Conservation (phyloP, 2,113 vertebrate species). For the Cinclus cinclus region DNA sequence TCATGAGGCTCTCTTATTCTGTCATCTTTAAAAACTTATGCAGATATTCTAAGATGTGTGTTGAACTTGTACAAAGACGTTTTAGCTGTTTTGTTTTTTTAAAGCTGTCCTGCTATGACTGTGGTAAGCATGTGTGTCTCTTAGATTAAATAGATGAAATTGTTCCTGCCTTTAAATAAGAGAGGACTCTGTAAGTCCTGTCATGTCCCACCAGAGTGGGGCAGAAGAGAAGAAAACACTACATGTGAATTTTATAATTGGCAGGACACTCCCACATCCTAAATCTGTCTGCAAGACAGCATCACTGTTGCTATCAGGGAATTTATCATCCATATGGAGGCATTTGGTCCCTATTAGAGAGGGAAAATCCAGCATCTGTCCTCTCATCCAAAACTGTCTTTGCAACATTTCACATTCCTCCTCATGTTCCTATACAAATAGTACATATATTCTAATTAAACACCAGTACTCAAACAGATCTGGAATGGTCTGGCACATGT, state of each 20-base stretch:
- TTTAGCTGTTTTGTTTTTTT: neutral
- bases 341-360: neutral
- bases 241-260: neutral
- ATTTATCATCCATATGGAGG: neutral
- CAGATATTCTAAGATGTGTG: neutral
- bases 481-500: neutral
- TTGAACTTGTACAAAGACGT: neutral
- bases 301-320: neutral
- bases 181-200: neutral
- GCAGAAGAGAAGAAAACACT: neutral
- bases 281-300: neutral
- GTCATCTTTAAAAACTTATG: neutral
- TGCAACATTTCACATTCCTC: neutral
- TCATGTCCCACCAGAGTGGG: neutral
- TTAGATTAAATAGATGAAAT: neutral
- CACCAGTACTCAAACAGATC: neutral
- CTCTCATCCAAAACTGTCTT: neutral
- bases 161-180: neutral
- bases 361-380: neutral
- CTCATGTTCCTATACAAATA: neutral
- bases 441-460: neutral
- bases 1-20: rapidly evolving
- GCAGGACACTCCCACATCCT: neutral
- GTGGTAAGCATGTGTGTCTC: neutral
- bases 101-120: neutral